Evolutionary conservation across 2,888 invertebrate species (phyloP).

Genomic region (Pherbina coryleti): DNA sequence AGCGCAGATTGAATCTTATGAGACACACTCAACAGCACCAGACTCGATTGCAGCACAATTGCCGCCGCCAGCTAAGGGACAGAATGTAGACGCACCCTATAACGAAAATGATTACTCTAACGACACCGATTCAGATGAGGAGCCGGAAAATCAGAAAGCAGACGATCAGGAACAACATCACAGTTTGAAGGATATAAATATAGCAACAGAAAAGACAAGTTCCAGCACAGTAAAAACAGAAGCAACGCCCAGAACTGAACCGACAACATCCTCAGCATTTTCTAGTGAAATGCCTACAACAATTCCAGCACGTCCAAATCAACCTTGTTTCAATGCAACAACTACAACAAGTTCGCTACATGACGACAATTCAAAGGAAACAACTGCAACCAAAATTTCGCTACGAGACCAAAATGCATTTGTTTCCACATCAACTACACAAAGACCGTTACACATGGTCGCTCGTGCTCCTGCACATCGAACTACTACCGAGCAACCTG

Average conservation of each 20-base stretch:
- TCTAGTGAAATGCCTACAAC: slow-evolving; percentile 34
- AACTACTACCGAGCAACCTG: slow-evolving; percentile 59
- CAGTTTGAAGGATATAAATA: slow-evolving; percentile 38
- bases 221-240: slow-evolving; percentile 30
- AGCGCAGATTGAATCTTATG: slow-evolving; percentile 44
- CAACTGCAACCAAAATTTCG: neutral
- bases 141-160: slow-evolving; percentile 27
- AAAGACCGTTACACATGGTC: slow-evolving; percentile 52
- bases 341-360: slow-evolving; percentile 7
- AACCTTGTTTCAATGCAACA: slow-evolving; percentile 7
- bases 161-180: slow-evolving; percentile 40
- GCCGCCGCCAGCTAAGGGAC: slow-evolving; percentile 57
- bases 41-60: slow-evolving; percentile 64
- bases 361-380: neutral
- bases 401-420: slow-evolving; percentile 43
- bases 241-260: slow-evolving; percentile 4
- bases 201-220: slow-evolving; percentile 33
- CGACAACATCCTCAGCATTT: slow-evolving; percentile 1
- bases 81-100: slow-evolving; percentile 50
- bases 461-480: slow-evolving; percentile 53
- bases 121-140: slow-evolving; percentile 12
- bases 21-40: slow-evolving; percentile 32
- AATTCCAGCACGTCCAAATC: neutral
- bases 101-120: neutral
- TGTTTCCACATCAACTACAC: slow-evolving; percentile 56